Base-by-base conservation (phyloP, 2,888 invertebrate genomes). In the Lepeophtheirus nordmannii region DNA sequence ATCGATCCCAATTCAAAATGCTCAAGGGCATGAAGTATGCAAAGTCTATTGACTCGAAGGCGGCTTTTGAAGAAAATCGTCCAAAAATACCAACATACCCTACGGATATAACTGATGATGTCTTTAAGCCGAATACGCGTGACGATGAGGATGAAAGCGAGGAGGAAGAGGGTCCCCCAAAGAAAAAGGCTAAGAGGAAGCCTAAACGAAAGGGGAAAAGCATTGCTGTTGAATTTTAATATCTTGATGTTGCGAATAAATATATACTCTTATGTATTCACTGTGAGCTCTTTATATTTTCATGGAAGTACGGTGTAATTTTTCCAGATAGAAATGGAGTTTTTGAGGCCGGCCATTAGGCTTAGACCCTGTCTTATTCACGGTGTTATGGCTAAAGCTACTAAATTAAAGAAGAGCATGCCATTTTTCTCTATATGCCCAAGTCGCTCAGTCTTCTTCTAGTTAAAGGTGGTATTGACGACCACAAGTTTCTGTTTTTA, bases 61-160 rank as follows among this genome's bases (percentile, higher is more conserved):
- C 62, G 1, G 62, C 62, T 10, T 62, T 39, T 41, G 62, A 62
- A 23, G 62, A 30, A n/a, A 40, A 20, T 23, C 62, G 62, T n/a
- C 62, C 62, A 9, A 62, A n/a, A 23, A 40, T 38, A 20, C 40
- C 62, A 20, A 62, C 62, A 2, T 62, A 62, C n/a, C 20, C 8
- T 5, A 20, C 40, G n/a, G 62, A 62, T 41, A 11, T 17, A 5
- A 62, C 62, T 1, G 62, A 62, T 23, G 62, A 38, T 37, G 62
- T 62, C 1, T 62, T 62, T 11, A 41, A 22, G 12, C 10, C 58
- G 22, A n/a, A 17, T 17, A 20, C 14, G 7, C 1, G 5, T 17
- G 58, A 58, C 1, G 58, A 58, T 12, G 58, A 58, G 17, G 58
- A 58, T 58, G 53, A 46, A 14, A 5, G 8, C 2, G 53, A 46